phyloP scores from a whole-genome alignment of 2,888 invertebrate species.

The Muscina levida region DNA sequence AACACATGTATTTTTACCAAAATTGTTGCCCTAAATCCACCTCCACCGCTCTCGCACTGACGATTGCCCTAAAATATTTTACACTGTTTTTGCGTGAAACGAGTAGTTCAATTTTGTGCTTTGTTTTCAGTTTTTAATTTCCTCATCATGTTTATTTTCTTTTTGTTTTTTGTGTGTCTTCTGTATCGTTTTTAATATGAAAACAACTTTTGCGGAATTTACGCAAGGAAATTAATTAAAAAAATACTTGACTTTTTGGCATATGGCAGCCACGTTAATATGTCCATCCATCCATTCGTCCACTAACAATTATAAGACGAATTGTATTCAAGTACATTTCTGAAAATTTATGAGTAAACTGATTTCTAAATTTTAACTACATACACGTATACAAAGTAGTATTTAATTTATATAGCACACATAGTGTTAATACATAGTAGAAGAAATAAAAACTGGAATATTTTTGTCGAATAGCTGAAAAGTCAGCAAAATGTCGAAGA shows the following conservation, averaged over 20 bases:
- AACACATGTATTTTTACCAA: no score
- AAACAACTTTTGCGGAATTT: conserved; percentile 39
- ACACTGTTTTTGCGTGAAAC: conserved; percentile 9
- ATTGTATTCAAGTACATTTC: no score
- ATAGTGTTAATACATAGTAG: no score
- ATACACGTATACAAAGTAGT: no score
- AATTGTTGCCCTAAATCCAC: no score
- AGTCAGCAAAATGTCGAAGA: no score
- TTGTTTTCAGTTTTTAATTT: conserved; percentile 13
- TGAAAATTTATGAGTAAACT: no score
- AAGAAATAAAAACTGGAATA: no score
- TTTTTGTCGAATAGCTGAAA: no score
- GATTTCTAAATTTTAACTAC: no score
- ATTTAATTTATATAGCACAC: no score
- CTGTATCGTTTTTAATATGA: not conserved
- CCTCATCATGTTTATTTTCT: no score
- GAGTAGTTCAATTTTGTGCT: conserved; percentile 5
- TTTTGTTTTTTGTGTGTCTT: conserved; percentile 15
- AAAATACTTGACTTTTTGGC: conserved; percentile 64
- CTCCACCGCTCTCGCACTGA: conserved; percentile 12
- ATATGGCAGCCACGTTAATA: conserved; percentile 30
- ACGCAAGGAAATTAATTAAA: conserved; percentile 61
- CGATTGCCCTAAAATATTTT: conserved; percentile 6
- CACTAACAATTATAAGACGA: not conserved
- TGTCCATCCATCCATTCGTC: not conserved